Conservation (phyloP, 2,797 vertebrate genomes). For the Denticeps clupeoides region DNA sequence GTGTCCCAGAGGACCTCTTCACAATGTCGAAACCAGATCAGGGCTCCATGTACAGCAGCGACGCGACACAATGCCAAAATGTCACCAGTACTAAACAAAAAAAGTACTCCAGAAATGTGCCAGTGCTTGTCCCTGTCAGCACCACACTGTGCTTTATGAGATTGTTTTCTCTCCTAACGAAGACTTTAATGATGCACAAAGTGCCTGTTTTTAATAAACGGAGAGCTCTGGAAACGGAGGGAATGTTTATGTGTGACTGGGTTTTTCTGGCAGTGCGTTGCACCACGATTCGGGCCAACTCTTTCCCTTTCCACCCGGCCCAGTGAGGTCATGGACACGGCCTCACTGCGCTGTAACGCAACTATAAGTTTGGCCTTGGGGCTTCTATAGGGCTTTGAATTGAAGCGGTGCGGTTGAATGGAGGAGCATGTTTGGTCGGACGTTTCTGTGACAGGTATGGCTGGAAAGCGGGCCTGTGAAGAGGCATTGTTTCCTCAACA, state of each 20-base stretch:
- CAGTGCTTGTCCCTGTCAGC: slow-evolving; percentile 36
- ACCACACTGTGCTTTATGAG: slow-evolving; percentile 44
- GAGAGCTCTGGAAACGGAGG: slow-evolving; percentile 41
- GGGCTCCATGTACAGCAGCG: slow-evolving; percentile 23
- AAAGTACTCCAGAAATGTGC: no score
- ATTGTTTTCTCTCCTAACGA: slow-evolving; percentile 44
- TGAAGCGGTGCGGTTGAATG: no score
- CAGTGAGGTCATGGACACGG: no score
- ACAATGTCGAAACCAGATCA: slow-evolving; percentile 21
- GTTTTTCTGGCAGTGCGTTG: slow-evolving; percentile 8
- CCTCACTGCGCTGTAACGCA: no score
- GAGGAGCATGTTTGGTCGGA: slow-evolving; percentile 1
- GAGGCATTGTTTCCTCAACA: slow-evolving; percentile 29
- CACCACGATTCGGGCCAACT: no score
- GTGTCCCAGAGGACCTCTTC: not conserved
- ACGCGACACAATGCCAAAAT: slow-evolving; percentile 22
- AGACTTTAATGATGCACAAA: slow-evolving; percentile 42
- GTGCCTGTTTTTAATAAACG: slow-evolving; percentile 38
- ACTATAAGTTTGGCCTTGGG: no score
- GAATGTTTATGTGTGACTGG: slow-evolving; percentile 43
- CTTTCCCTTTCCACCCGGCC: no score
- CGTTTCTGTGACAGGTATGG: slow-evolving; percentile 36
- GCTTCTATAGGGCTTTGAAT: no score
- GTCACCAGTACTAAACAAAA: slow-evolving; percentile 37
- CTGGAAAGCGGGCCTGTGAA: slow-evolving; percentile 24